phyloP scores from a whole-genome alignment of 2,113 vertebrate species.

The Helogale parvula region DNA sequence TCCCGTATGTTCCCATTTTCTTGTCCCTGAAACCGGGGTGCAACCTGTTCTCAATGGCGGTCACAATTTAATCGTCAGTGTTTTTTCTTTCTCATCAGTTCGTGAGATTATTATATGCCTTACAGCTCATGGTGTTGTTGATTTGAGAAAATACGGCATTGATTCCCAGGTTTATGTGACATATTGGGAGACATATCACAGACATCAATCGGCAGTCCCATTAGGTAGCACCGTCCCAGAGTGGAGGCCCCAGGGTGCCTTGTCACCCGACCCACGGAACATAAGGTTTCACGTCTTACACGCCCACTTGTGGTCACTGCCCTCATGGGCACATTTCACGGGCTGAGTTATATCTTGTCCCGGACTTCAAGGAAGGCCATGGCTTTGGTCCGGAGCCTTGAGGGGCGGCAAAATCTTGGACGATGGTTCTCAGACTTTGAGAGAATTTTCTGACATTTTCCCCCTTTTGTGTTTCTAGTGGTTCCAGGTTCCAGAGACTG shows the following conservation, averaged over 20 bases:
- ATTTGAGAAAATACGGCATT: background rate
- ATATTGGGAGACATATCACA: background rate
- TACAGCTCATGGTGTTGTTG: background rate
- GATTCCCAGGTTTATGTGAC: background rate
- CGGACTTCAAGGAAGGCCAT: background rate
- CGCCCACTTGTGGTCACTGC: background rate
- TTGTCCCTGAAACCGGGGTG: background rate
- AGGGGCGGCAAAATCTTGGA: background rate
- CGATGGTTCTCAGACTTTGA: background rate
- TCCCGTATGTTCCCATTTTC: background rate
- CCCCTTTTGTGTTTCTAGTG: slow-evolving; percentile 73
- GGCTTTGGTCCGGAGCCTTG: background rate
- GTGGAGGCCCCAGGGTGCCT: background rate
- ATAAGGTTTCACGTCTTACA: background rate
- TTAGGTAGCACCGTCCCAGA: accelerated
- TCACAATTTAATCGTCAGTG: background rate
- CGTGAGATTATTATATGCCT: background rate
- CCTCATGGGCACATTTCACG: background rate
- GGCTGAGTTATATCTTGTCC: background rate
- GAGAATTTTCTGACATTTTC: background rate
- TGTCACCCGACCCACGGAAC: background rate
- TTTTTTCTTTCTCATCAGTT: background rate
- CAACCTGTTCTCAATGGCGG: background rate
- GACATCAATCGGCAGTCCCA: background rate
- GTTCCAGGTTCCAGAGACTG: slow-evolving; percentile 78